Base-by-base conservation (phyloP, 2,113 vertebrate genomes). In the Tretioscincus oriximinensis region DNA sequence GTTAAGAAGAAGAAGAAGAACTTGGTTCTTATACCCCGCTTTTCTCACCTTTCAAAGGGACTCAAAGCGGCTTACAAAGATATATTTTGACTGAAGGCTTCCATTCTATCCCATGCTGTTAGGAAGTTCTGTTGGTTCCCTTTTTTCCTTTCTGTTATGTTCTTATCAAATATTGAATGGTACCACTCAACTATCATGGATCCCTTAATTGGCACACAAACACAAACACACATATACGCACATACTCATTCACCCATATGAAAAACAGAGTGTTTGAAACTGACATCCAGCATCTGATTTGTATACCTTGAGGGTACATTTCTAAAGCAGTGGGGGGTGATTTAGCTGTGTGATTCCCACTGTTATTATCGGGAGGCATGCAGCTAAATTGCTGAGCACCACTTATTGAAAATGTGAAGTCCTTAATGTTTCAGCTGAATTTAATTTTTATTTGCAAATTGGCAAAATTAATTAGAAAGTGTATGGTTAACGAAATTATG, bases 381-480 rank as follows among this genome's bases (percentile, higher is more conserved):
- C 81, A 90, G 88, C 85, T 88, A 91, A 92, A 92, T 89, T 89
- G 86, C 86, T 58, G 86, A 94, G 88, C 35, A 58, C 80, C 1
- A 49, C 81, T 87, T 89, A n/a, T 54, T 90, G 92, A 90, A 93
- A 93, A 92, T 75, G 85, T 81, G 82, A 86, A 89, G 78, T 90
- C 88, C 88, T 93, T 92, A 91, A 90, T 90, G 90, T 87, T 90
- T 88, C 81, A 49, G 86, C 90, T 93, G 91, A 90, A 88, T 95
- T 93, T 86, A 92, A 90, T 92, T 93, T 94, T 91, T 91, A 91
- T 94, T 95, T 93, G 93, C 91, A 89, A 92, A 92, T 92, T 92
- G 92, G 90, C 81, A 87, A 89, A 91, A 90, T 92, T 94, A 93
- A 95, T 93, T 93, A 94, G 90, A 88, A 0, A 2, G 71, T 82